These are phyloP conservation scores for Benthosema pterotum DNA, from an alignment of 2,797 vertebrate species.

Conservation along the genomic window DNA sequence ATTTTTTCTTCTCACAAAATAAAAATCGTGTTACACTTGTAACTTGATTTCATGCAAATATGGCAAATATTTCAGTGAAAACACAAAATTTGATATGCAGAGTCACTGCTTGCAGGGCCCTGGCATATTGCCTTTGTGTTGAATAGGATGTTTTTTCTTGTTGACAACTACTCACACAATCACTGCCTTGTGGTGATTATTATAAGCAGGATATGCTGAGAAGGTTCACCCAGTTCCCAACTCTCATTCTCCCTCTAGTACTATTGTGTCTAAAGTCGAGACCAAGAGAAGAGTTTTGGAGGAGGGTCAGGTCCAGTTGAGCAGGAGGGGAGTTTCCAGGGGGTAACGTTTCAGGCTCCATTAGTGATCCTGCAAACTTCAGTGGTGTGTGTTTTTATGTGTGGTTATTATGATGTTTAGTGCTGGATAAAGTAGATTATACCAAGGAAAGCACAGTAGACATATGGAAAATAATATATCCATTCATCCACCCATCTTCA, in stretches of 20 bases:
- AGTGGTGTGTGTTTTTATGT: constrained; percentile 15
- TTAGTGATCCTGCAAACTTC: constrained; percentile 18
- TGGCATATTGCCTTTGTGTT: too few species aligned
- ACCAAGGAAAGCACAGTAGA: too few species aligned
- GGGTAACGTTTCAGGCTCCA: constrained; percentile 12
- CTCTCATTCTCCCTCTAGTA: constrained; percentile 26
- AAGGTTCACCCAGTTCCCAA: constrained; percentile 40
- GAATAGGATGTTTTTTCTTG: too few species aligned
- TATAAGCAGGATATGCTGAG: constrained; percentile 29
- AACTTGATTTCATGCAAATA: too few species aligned
- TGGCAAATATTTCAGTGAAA: too few species aligned
- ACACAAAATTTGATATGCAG: too few species aligned
- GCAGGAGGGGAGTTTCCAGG: constrained; percentile 23
- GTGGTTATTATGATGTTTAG: not conserved
- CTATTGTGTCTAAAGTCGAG: constrained; percentile 35
- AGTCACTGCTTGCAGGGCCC: too few species aligned
- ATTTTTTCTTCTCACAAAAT: too few species aligned
- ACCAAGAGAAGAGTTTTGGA: not conserved
- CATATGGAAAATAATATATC: too few species aligned
- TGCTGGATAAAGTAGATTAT: not conserved
- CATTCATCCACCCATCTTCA: too few species aligned
- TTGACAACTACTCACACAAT: constrained; percentile 17
- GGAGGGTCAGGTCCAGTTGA: constrained; percentile 26
- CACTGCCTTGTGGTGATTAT: constrained; percentile 13
- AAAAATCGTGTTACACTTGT: too few species aligned